Conservation (phyloP, 2,797 vertebrate genomes). For the Gephyroberyx darwinii region DNA sequence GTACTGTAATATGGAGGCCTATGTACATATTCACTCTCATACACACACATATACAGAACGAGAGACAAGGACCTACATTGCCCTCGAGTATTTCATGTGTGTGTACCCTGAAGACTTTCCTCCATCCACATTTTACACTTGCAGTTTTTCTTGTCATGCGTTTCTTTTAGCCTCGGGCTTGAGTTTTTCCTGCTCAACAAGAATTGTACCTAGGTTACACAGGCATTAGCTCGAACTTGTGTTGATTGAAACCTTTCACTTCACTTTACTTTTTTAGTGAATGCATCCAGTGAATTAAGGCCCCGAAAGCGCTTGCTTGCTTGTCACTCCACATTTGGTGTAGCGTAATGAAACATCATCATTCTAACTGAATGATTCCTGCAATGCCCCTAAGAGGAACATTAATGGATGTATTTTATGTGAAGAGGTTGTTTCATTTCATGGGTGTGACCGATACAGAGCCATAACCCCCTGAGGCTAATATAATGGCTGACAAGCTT, state of each 20-base stretch:
- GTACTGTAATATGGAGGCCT: background rate
- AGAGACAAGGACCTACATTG: background rate
- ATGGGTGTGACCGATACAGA: background rate
- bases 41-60: too few species aligned
- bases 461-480: background rate
- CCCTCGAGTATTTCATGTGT: background rate
- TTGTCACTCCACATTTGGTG: too few species aligned
- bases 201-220: background rate
- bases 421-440: background rate
- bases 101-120: background rate
- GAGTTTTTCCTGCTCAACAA: background rate
- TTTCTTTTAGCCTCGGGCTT: constrained; percentile 12
- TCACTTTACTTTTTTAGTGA: background rate
- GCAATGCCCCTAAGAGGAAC: too few species aligned
- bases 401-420: too few species aligned
- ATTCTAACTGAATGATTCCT: too few species aligned
- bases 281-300: background rate
- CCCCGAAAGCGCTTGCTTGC: background rate
- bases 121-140: background rate
- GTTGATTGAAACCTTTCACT: too few species aligned
- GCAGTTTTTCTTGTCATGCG: background rate
- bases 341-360: too few species aligned
- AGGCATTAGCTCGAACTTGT: constrained; percentile 6
- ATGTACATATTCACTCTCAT: too few species aligned
- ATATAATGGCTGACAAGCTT: too few species aligned